These are phyloP conservation scores for Porites rus DNA, from an alignment of 92 coral and sea anemone genomes.

Conservation along the genomic window DNA sequence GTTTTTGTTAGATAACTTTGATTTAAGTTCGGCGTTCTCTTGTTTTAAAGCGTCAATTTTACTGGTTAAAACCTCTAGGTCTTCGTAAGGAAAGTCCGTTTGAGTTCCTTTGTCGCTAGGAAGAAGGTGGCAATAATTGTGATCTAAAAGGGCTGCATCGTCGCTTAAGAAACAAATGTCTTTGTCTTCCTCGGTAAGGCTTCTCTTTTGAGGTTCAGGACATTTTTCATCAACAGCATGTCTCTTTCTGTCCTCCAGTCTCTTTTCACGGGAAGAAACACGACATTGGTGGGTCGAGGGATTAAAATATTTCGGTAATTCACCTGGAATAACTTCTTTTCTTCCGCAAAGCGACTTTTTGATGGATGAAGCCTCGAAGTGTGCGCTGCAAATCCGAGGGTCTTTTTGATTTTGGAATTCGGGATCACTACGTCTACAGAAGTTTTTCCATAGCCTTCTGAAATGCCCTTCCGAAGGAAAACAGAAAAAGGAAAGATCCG, in stretches of 20 bases:
- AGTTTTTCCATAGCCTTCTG: conserved; percentile 7
- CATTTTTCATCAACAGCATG: neutral
- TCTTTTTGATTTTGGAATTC: neutral
- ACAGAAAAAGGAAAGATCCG: conserved; percentile 13
- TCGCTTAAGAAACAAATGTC: conserved; percentile 4
- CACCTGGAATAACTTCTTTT: conserved; percentile 14
- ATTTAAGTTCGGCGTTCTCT: too few relatives aligned
- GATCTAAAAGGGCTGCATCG: conserved; percentile 6
- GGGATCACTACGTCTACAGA: conserved; percentile 6
- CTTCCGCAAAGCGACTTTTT: too few relatives aligned
- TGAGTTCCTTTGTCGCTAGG: conserved; percentile 14
- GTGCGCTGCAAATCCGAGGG: conserved; percentile 18
- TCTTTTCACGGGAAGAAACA: conserved; percentile 10
- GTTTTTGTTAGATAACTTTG: too few relatives aligned
- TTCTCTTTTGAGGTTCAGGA: too few relatives aligned
- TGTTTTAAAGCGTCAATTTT: too few relatives aligned
- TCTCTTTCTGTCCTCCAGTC: neutral
- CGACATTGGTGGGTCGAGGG: neutral
- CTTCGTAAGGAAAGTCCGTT: conserved; percentile 14
- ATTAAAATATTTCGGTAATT: conserved; percentile 15
- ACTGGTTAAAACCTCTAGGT: too few relatives aligned
- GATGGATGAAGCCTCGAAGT: too few relatives aligned
- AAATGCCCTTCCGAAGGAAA: neutral
- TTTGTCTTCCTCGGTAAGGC: neutral
- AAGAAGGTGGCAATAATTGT: conserved; percentile 3